phyloP scores from a whole-genome alignment of 2,113 vertebrate species.

The Cichladusa arquata region DNA sequence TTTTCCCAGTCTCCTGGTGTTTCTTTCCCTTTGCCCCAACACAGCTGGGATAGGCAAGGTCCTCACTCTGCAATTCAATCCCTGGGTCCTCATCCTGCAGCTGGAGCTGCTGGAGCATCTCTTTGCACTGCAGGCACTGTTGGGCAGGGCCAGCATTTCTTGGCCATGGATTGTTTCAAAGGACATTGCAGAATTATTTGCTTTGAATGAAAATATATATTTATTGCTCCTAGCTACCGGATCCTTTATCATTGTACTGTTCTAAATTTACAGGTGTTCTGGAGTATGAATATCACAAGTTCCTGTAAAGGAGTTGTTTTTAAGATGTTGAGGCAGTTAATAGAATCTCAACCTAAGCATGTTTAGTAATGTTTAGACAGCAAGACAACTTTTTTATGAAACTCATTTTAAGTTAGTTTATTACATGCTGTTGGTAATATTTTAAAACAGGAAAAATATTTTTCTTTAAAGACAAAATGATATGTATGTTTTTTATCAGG shows the following conservation, averaged over 20 bases:
- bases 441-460: slow-evolving; percentile 71
- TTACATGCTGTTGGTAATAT: slow-evolving; percentile 68
- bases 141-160: neutral
- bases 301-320: slow-evolving; percentile 53
- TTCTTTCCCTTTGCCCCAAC: neutral
- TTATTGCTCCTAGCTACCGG: slow-evolving; percentile 33
- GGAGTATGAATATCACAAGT: slow-evolving; percentile 49
- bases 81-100: neutral
- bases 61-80: neutral
- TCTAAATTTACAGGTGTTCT: slow-evolving; percentile 46
- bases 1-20: neutral
- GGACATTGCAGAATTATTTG: neutral
- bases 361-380: slow-evolving; percentile 56
- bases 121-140: neutral
- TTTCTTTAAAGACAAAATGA: slow-evolving; percentile 67
- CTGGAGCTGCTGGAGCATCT: neutral
- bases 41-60: neutral
- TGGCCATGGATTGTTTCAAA: neutral
- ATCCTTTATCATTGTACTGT: slow-evolving; percentile 61
- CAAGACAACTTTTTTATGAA: slow-evolving; percentile 69
- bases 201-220: neutral
- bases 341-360: slow-evolving; percentile 65
- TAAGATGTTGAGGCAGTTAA: slow-evolving; percentile 63
- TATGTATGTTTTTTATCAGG: slow-evolving; percentile 67
- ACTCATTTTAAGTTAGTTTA: slow-evolving; percentile 70